Evolutionary conservation across 2,888 invertebrate genomes (phyloP).

Genomic region (Drosophila mimica): DNA sequence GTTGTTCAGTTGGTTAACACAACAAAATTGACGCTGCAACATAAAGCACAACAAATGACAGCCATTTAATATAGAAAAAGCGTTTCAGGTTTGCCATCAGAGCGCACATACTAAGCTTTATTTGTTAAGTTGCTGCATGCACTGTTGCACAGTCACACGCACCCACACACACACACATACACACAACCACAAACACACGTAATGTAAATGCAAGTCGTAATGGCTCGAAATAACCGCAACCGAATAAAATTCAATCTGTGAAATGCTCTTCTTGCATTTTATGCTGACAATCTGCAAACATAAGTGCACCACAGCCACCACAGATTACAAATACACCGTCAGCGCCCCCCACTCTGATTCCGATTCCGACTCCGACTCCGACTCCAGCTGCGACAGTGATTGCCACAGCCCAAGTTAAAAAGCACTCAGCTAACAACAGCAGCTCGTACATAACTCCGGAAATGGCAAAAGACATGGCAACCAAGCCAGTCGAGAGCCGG

Average conservation of each 20-base stretch:
- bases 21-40: constrained; percentile 47
- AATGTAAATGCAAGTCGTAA: constrained; percentile 38
- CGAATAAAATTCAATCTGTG: constrained; percentile 77
- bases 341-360: not conserved
- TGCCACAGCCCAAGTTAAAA: constrained; percentile 63
- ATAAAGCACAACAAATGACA: constrained; percentile 57
- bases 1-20: constrained; percentile 17
- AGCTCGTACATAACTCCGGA: constrained; percentile 68
- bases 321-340: constrained; percentile 20
- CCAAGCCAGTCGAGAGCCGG: constrained; percentile 23
- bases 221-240: constrained; percentile 66
- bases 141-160: constrained; percentile 26
- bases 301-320: constrained; percentile 56
- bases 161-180: constrained; percentile 1
- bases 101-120: constrained; percentile 60
- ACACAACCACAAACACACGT: not conserved
- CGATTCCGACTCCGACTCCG: not conserved
- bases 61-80: constrained; percentile 52
- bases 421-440: constrained; percentile 66
- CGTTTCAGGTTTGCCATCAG: constrained; percentile 37
- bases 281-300: constrained; percentile 74
- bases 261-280: constrained; percentile 71
- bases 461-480: constrained; percentile 65
- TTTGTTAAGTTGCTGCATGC: constrained; percentile 70
- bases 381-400: constrained; percentile 18